Conservation (phyloP, 2,797 vertebrate genomes). For the Lateolabrax maculatus region DNA sequence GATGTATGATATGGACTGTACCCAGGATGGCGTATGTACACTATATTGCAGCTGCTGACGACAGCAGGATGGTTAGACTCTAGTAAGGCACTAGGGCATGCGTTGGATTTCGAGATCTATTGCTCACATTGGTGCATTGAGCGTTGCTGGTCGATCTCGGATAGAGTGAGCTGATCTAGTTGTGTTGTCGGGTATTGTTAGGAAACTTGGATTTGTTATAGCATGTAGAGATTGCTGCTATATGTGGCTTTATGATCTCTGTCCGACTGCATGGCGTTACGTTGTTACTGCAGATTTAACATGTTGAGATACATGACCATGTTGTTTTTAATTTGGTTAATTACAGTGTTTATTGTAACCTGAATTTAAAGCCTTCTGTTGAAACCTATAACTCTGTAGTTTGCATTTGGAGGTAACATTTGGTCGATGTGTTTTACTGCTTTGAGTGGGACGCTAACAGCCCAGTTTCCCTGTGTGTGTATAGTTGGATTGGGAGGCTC, state of each 20-base stretch:
- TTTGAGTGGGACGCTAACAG: slow-evolving; percentile 45
- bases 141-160: slow-evolving; percentile 47
- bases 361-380: slow-evolving; percentile 34
- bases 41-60: slow-evolving; percentile 65
- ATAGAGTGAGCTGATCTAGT: slow-evolving; percentile 42
- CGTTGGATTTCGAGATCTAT: slow-evolving; percentile 62
- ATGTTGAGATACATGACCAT: slow-evolving; percentile 17
- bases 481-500: slow-evolving; percentile 51
- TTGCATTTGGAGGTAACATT: slow-evolving; percentile 43
- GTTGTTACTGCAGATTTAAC: slow-evolving; percentile 41
- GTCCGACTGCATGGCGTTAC: slow-evolving; percentile 45
- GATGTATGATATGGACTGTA: slow-evolving; percentile 75
- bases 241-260: slow-evolving; percentile 31
- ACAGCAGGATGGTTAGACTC: slow-evolving; percentile 61
- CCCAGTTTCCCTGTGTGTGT: slow-evolving; percentile 48
- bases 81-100: slow-evolving; percentile 48
- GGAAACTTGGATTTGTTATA: slow-evolving; percentile 47
- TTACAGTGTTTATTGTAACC: slow-evolving; percentile 25
- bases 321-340: slow-evolving; percentile 21
- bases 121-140: slow-evolving; percentile 63
- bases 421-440: slow-evolving; percentile 41
- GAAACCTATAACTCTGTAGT: slow-evolving; percentile 22
- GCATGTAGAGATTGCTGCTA: slow-evolving; percentile 45
- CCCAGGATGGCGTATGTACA: slow-evolving; percentile 71
- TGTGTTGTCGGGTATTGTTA: slow-evolving; percentile 35